Conservation (phyloP, 2,888 invertebrate genomes). For the Leptarthrus brevirostris region DNA sequence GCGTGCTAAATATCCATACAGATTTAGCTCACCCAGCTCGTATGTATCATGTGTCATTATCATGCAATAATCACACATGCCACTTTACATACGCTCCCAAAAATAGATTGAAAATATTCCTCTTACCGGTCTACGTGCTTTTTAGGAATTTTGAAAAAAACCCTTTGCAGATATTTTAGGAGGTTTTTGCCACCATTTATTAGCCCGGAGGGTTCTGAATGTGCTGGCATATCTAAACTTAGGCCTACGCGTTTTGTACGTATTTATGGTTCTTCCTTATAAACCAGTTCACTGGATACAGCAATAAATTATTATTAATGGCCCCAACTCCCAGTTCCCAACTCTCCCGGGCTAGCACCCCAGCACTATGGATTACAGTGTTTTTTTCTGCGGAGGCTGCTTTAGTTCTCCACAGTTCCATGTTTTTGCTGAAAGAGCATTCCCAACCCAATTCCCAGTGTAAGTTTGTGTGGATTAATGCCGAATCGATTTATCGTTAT, state of each 20-base stretch:
- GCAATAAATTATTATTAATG: conserved; percentile 44
- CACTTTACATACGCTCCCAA: conserved; percentile 37
- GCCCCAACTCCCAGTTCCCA: conserved; percentile 4
- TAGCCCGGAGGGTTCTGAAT: not conserved
- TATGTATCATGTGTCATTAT: conserved; percentile 41
- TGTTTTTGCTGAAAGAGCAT: not conserved
- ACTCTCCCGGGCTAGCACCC: conserved; percentile 3
- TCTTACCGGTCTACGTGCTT: conserved; percentile 5
- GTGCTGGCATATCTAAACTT: not conserved
- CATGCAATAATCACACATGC: conserved; percentile 42
- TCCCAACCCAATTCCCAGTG: not conserved
- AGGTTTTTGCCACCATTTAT: not conserved
- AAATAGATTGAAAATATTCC: conserved; percentile 21
- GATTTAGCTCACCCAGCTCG: conserved; percentile 13
- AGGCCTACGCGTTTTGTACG: not conserved
- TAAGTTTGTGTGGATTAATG: conserved; percentile 33
- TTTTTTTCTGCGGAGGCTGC: conserved; percentile 16
- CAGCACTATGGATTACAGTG: not conserved
- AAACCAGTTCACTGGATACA: conserved; percentile 30
- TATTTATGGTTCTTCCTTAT: conserved; percentile 24
- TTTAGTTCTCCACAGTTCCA: conserved; percentile 5
- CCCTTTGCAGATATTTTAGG: conserved; percentile 22
- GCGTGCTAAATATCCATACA: conserved; percentile 27
- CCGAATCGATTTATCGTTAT: conserved; percentile 33
- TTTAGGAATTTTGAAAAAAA: conserved; percentile 15